A percentile compares a stretch with the other conserved stretches of the same genome.
phyloP scores from a whole-genome alignment of 2,888 invertebrate species.

The Micoletzkya japonica region DNA sequence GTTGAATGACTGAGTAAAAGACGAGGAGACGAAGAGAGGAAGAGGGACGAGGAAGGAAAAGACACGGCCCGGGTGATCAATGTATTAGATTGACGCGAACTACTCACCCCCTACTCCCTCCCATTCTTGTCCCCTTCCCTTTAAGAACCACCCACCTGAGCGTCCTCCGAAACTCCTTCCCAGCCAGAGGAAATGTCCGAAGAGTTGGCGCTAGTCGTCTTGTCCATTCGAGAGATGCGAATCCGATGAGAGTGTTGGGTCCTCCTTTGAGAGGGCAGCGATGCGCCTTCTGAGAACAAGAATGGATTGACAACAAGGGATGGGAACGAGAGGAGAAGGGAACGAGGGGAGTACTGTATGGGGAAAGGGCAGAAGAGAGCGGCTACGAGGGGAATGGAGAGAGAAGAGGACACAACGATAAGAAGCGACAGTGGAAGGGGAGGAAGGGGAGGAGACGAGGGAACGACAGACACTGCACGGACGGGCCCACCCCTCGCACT shows the following conservation, averaged over 20 bases:
- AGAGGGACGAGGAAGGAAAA: conserved; percentile 9
- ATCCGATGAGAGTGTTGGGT: not conserved
- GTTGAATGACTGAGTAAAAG: too few species aligned
- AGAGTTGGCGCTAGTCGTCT: conserved; percentile 37
- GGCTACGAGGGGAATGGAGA: not conserved
- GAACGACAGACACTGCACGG: conserved; percentile 9
- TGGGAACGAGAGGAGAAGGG: not conserved
- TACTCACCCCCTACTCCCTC: too few species aligned
- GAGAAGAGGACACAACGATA: too few species aligned
- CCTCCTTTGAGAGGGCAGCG: conserved; percentile 13
- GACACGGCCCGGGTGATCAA: too few species aligned
- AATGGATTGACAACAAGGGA: not conserved
- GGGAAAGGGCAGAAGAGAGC: conserved; percentile 21
- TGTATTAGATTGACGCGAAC: not conserved
- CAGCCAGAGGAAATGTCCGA: conserved; percentile 57
- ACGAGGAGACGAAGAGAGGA: not conserved
- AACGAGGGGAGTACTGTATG: not conserved
- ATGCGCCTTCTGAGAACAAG: not conserved
- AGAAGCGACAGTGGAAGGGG: not conserved
- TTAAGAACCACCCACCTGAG: conserved; percentile 31
- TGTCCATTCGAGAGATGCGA: conserved; percentile 19
- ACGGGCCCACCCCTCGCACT: not conserved
- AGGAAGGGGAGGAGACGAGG: not conserved
- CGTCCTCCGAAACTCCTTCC: conserved; percentile 59
- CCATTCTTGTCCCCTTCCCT: too few species aligned